A percentile compares a stretch with the other conserved stretches of the same genome.
Conservation (phyloP, 2,888 invertebrate species). For the Piscicola geometra region DNA sequence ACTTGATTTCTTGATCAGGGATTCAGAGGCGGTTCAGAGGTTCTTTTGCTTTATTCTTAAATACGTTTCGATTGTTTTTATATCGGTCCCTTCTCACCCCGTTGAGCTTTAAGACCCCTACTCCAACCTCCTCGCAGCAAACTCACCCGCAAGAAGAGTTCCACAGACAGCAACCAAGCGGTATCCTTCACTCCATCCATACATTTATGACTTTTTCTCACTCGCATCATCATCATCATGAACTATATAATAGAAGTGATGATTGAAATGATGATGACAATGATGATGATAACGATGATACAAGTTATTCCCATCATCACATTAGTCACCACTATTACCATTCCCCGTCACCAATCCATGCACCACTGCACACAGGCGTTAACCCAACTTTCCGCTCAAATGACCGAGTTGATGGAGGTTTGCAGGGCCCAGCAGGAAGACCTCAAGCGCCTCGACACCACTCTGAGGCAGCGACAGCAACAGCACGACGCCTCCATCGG, state of each 20-base stretch:
- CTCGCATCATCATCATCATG: too few species aligned
- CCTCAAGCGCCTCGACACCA: background rate
- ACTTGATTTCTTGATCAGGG: constrained; percentile 25
- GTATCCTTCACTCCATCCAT: background rate
- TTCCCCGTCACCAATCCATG: too few species aligned
- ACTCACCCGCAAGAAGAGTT: background rate
- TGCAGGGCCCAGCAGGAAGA: constrained; percentile 21
- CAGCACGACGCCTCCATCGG: constrained; percentile 1
- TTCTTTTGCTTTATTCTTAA: too few species aligned
- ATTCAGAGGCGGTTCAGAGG: constrained; percentile 17
- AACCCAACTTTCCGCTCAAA: background rate
- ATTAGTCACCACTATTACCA: too few species aligned
- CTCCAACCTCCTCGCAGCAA: background rate
- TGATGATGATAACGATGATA: too few species aligned
- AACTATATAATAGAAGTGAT: too few species aligned
- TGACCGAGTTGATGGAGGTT: constrained; percentile 24
- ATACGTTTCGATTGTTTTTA: too few species aligned
- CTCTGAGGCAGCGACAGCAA: constrained; percentile 16
- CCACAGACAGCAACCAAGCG: background rate
- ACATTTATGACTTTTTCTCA: too few species aligned
- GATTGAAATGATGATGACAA: too few species aligned
- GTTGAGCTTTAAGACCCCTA: too few species aligned
- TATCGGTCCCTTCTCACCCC: background rate
- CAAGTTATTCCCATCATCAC: too few species aligned
- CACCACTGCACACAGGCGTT: background rate